A percentile compares a stretch with the other conserved stretches of the same genome.
Evolutionary conservation across 2,797 vertebrate species (phyloP).

Genomic region (Pristis pectinata): DNA sequence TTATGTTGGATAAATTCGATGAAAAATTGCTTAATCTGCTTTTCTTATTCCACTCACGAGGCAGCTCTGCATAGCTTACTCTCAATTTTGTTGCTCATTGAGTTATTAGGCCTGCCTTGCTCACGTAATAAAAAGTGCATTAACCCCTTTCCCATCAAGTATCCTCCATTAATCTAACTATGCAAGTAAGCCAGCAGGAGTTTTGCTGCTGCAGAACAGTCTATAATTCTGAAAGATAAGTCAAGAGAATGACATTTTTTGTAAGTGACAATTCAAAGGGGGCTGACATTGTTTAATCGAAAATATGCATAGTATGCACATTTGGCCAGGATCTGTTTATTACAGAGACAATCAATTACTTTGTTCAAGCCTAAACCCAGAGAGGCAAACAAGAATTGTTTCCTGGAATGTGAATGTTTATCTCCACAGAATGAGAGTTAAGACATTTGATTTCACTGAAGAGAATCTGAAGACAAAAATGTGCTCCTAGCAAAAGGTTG

Average conservation of each 20-base stretch:
- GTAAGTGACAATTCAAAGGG: conserved; percentile 16
- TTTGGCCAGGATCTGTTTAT: background rate
- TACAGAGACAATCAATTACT: background rate
- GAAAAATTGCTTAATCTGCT: conserved; percentile 26
- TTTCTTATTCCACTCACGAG: conserved; percentile 9
- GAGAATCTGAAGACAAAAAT: background rate
- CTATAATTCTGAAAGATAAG: conserved; percentile 10
- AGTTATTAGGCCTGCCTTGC: background rate
- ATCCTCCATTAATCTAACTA: conserved; percentile 15
- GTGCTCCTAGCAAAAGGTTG: background rate
- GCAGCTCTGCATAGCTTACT: background rate
- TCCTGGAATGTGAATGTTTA: background rate
- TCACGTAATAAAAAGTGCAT: conserved; percentile 25
- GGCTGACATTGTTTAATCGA: conserved; percentile 22
- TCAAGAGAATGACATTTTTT: background rate
- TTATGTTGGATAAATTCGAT: background rate
- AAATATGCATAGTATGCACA: conserved; percentile 7
- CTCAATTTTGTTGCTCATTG: conserved; percentile 18
- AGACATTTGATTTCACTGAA: background rate
- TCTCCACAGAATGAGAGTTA: background rate
- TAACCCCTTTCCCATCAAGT: conserved; percentile 22
- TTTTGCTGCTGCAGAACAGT: background rate
- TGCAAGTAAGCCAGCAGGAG: background rate
- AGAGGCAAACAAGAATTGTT: conserved; percentile 24
- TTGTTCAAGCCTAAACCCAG: background rate